Percentiles rank a stretch among this genome's conserved stretches.
Evolutionary conservation across 2,888 invertebrate genomes (phyloP).

Genomic region (Campaea margaritaria): DNA sequence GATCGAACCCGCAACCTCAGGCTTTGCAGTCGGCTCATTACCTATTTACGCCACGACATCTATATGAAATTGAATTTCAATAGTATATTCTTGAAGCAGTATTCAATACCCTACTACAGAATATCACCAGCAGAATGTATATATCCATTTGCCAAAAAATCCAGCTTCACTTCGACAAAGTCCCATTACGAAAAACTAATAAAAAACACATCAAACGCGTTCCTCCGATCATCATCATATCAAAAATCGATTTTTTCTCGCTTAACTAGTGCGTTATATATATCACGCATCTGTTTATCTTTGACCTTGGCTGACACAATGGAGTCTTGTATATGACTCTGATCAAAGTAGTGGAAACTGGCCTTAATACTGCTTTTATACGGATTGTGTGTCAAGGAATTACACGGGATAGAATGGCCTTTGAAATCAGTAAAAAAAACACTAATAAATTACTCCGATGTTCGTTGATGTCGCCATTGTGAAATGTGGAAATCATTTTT

Average conservation of each 20-base stretch:
- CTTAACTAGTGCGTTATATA: constrained; percentile 5
- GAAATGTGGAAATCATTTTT: too few relatives aligned
- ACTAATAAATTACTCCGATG: too few relatives aligned
- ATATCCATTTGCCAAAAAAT: too few relatives aligned
- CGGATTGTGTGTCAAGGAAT: constrained; percentile 13
- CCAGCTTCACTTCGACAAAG: not conserved
- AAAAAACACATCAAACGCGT: constrained; percentile 22
- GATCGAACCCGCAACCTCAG: too few relatives aligned
- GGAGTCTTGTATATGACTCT: constrained; percentile 1
- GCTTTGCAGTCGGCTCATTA: too few relatives aligned
- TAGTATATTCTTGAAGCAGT: too few relatives aligned
- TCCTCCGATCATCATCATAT: constrained; percentile 7
- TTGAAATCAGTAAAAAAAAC: too few relatives aligned
- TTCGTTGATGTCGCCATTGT: too few relatives aligned
- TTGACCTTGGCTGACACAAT: constrained; percentile 18
- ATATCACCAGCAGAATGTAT: too few relatives aligned
- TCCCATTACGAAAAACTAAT: constrained; percentile 8
- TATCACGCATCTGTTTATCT: constrained; percentile 8
- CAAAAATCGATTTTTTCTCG: constrained; percentile 21
- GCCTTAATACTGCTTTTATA: constrained; percentile 11
- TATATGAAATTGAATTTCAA: too few relatives aligned
- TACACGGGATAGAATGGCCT: not conserved
- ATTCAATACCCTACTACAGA: too few relatives aligned
- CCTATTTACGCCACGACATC: too few relatives aligned
- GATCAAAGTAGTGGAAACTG: constrained; percentile 9